A percentile compares a stretch with the other conserved stretches of the same genome.
phyloP scores from a whole-genome alignment of 2,113 vertebrate genomes.

The Miniopterus natalensis region DNA sequence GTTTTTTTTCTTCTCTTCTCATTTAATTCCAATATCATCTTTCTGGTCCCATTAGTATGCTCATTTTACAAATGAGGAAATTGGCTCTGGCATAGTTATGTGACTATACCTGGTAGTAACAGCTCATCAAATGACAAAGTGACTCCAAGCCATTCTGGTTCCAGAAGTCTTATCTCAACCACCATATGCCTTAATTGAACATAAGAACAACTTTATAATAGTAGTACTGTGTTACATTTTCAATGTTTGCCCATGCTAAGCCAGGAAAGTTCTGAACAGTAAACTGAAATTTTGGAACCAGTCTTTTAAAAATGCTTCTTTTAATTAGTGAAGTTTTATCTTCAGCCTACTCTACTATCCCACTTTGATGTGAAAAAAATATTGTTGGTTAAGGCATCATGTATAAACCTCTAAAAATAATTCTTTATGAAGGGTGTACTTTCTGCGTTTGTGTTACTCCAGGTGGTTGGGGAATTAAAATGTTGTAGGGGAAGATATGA shows the following conservation, averaged over 20 bases:
- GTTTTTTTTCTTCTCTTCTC: neutral
- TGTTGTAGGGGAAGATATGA: neutral
- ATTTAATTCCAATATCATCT: neutral
- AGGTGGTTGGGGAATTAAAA: conserved; percentile 12
- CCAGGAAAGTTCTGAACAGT: conserved; percentile 3
- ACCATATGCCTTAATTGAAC: neutral
- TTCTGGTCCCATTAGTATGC: neutral
- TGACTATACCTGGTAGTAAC: neutral
- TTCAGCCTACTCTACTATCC: neutral
- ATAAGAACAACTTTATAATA: neutral
- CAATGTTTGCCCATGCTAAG: neutral
- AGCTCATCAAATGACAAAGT: neutral
- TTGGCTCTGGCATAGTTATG: neutral
- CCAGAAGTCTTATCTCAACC: neutral
- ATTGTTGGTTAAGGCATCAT: neutral
- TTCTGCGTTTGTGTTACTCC: neutral
- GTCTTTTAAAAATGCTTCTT: neutral
- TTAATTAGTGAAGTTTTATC: conserved; percentile 28
- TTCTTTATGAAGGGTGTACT: neutral
- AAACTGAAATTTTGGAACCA: neutral
- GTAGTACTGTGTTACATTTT: neutral
- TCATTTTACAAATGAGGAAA: neutral
- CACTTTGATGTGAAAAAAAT: neutral
- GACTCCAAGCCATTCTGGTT: neutral
- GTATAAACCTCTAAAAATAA: neutral